Percentiles rank a stretch among this genome's conserved stretches.
phyloP scores from a whole-genome alignment of 2,888 invertebrate genomes.

The Microctonus brassicae region DNA sequence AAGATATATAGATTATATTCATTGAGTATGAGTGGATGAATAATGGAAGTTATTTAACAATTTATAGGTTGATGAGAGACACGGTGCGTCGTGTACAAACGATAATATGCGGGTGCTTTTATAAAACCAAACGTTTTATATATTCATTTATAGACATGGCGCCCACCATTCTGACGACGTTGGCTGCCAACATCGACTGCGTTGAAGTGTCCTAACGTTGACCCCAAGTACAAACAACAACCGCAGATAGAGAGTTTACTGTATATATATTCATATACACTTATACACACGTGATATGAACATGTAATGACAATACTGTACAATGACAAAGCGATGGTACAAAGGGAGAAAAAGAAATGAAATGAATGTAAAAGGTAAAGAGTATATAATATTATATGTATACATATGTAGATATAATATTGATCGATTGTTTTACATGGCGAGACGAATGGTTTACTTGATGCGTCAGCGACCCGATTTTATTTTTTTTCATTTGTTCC shows the following conservation, averaged over 20 bases:
- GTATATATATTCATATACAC: too few relatives aligned
- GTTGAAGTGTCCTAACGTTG: constrained; percentile 20
- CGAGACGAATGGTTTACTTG: background rate
- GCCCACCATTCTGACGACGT: constrained; percentile 22
- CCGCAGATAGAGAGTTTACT: background rate
- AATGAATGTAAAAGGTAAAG: background rate
- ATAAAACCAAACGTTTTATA: constrained; percentile 1
- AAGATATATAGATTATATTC: constrained; percentile 5
- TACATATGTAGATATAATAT: background rate
- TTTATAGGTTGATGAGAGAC: background rate
- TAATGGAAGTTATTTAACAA: background rate
- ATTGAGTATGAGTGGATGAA: constrained; percentile 11
- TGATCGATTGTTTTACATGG: too few relatives aligned
- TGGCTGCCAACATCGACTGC: constrained; percentile 2
- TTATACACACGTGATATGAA: too few relatives aligned
- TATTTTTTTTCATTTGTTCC: background rate
- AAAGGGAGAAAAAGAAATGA: background rate
- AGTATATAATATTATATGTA: background rate
- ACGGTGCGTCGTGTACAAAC: background rate
- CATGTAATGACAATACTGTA: background rate
- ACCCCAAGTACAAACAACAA: constrained; percentile 7
- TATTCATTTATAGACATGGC: constrained; percentile 13
- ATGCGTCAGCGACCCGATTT: constrained; percentile 12
- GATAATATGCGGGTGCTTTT: constrained; percentile 2
- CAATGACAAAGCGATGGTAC: background rate